Evolutionary conservation across 2,797 vertebrate genomes (phyloP), one percentile per base, ranked within the genome.

Genomic region (Neosilurus hyrtlii): DNA sequence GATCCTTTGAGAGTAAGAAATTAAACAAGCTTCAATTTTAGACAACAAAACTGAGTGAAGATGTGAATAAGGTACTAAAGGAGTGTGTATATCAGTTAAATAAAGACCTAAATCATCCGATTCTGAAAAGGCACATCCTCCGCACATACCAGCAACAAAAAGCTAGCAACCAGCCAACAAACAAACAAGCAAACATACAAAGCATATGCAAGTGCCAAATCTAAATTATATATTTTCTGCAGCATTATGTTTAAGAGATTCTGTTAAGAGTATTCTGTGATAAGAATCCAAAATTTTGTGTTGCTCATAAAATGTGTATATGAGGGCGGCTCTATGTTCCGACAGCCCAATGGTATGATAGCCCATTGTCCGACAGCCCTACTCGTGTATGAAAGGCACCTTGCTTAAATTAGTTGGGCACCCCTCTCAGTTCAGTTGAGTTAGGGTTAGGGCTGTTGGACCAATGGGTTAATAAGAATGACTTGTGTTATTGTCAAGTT

Each of bases 171-270:
- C 70, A 83, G 26, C n/a, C 52, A 83, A 70, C 3, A 67, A 77
- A 66, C 0, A 37, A 76, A 56, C 73, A 76, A 87, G 79, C 76
- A 83, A 22, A 65, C 56, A 72, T 67, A 12, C 52, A 76, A 83
- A 12, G 76, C 76, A 76, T 85, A 88, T 88, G 73, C 16, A 86
- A 82, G 90, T 90, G 88, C 89, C 89, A 92, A 89, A 92, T 89
- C 71, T 79, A 70, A 75, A 68, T 66, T 85, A 84, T 86, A 35
- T 63, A 10, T 70, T 85, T 30, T 80, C 37, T 75, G 63, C 24
- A 63, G 24, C 24, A 43, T 43, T 43, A 1, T 43, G 43, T 43
- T 43, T 24, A 37, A 78, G 77, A 68, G 24, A 82, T 62, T 83
- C 73, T 77, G 61, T 65, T 24, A 35, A 80, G 61, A 51, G 15